Conservation (phyloP, 2,797 vertebrate genomes). For the Yasuhikotakia modesta region DNA sequence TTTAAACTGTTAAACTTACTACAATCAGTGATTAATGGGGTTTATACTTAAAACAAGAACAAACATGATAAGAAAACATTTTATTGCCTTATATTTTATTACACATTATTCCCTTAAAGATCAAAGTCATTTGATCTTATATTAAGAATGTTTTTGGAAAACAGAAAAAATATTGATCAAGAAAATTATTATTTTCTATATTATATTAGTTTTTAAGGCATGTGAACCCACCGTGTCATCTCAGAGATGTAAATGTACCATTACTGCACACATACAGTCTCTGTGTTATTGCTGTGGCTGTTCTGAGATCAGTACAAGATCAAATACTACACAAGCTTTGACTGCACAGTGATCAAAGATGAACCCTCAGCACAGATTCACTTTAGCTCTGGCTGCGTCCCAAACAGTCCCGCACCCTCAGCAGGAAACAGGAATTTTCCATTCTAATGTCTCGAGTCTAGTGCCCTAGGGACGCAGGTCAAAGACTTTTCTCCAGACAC, state of each 20-base stretch:
- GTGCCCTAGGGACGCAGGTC: constrained; percentile 43
- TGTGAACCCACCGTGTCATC: neutral
- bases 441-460: constrained; percentile 26
- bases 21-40: too few species aligned
- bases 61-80: too few species aligned
- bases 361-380: constrained; percentile 38
- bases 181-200: too few species aligned
- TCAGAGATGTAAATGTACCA: neutral
- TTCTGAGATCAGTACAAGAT: neutral
- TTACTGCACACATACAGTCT: neutral
- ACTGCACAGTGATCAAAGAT: constrained; percentile 44
- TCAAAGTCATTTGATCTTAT: too few species aligned
- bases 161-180: too few species aligned
- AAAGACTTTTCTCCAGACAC: constrained; percentile 28
- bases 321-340: constrained; percentile 37
- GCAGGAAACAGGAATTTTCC: constrained; percentile 51
- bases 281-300: constrained; percentile 5
- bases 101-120: too few species aligned
- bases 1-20: too few species aligned
- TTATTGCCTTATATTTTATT: too few species aligned
- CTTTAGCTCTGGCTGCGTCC: constrained; percentile 38
- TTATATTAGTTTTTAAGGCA: neutral
- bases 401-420: constrained; percentile 37
- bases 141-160: too few species aligned
- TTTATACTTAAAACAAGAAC: too few species aligned